These are phyloP conservation scores for Altica lythri DNA, from an alignment of 2,888 invertebrate genomes.

Conservation along the genomic window DNA sequence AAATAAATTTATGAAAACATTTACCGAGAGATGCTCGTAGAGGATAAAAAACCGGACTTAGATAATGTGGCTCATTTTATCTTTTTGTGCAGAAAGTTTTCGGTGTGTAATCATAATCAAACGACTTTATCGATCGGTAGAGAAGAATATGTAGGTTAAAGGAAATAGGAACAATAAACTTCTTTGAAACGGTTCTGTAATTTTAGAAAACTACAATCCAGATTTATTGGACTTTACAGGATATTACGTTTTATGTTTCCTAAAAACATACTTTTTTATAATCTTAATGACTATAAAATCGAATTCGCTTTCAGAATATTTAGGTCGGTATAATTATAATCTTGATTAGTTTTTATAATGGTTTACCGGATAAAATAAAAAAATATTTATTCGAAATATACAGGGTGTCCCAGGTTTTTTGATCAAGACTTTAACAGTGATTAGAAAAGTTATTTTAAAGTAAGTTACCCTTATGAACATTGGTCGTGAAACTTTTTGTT, in stretches of 20 bases:
- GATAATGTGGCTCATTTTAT: slow-evolving; percentile 3
- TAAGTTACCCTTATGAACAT: too few relatives aligned
- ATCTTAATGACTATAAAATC: slow-evolving; percentile 8
- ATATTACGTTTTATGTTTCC: slow-evolving; percentile 16
- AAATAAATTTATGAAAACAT: slow-evolving; percentile 14
- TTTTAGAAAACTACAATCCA: slow-evolving; percentile 14
- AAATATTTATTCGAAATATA: too few relatives aligned
- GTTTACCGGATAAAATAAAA: too few relatives aligned
- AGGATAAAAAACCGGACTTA: slow-evolving; percentile 1
- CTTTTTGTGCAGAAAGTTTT: slow-evolving; percentile 10
- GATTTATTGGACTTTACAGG: slow-evolving; percentile 16
- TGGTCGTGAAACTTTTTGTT: too few relatives aligned
- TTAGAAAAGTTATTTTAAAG: too few relatives aligned
- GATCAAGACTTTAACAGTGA: too few relatives aligned
- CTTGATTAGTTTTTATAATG: slow-evolving; percentile 7
- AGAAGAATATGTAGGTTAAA: slow-evolving; percentile 15
- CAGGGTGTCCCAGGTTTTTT: too few relatives aligned
- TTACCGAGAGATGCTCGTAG: slow-evolving; percentile 7
- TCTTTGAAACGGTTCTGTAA: slow-evolving; percentile 12
- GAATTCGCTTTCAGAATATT: slow-evolving; percentile 7
- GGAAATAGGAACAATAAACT: slow-evolving; percentile 17
- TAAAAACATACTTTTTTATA: slow-evolving; percentile 14
- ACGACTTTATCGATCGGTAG: slow-evolving; percentile 12
- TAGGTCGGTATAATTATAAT: slow-evolving; percentile 10
- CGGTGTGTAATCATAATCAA: slow-evolving; percentile 16